Evolutionary conservation across 2,113 vertebrate genomes (phyloP).

Genomic region (Trichomycterus rosablanca): DNA sequence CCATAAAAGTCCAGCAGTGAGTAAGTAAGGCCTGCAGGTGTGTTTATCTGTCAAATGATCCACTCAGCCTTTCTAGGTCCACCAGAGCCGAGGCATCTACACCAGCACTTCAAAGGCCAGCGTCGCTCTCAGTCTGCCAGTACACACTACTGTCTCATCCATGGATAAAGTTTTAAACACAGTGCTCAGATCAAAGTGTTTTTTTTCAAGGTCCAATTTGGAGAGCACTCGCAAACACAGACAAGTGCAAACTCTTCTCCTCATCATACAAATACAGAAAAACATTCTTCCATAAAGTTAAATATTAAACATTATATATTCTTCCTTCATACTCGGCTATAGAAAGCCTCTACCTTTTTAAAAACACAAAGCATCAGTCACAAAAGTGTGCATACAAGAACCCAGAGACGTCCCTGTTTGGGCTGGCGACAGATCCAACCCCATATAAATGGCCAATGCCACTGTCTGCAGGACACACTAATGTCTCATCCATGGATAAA

Average conservation of each 20-base stretch:
- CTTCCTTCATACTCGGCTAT: too few species aligned
- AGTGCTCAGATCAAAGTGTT: conserved; percentile 26
- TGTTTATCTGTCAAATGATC: conserved; percentile 40
- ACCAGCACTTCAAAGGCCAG: conserved; percentile 40
- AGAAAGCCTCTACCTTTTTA: too few species aligned
- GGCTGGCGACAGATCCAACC: conserved; percentile 29
- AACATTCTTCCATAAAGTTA: too few species aligned
- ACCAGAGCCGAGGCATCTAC: conserved; percentile 21
- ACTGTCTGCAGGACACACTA: too few species aligned
- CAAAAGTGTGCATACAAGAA: not conserved
- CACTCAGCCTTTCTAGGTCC: conserved; percentile 37
- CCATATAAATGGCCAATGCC: too few species aligned
- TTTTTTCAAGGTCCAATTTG: conserved; percentile 27
- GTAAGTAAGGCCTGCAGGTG: conserved; percentile 42
- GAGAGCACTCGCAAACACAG: conserved; percentile 13
- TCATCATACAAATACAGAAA: not conserved
- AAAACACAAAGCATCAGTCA: conserved; percentile 4
- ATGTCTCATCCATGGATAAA: too few species aligned
- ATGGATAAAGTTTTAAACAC: conserved; percentile 29
- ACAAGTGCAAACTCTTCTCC: not conserved
- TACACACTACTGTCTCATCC: conserved; percentile 12
- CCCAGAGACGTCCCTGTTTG: conserved; percentile 33
- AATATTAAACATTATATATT: too few species aligned
- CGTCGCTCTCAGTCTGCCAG: conserved; percentile 23
- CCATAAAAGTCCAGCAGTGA: too few species aligned